A percentile compares a stretch with the other conserved stretches of the same genome.
Conservation (phyloP, 2,113 vertebrate species). For the Chloropsis hardwickii region DNA sequence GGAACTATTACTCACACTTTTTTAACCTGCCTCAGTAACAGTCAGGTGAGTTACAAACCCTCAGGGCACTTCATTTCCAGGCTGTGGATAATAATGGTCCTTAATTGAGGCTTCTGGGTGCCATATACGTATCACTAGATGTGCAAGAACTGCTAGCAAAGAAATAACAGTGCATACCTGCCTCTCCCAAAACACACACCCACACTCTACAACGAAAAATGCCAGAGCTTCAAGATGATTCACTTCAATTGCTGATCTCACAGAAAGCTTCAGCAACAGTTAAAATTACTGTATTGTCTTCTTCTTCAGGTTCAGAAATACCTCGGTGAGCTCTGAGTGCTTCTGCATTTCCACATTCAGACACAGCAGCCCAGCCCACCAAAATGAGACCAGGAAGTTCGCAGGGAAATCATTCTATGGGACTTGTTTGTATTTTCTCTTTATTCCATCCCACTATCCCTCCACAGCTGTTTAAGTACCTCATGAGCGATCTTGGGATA, state of each 20-base stretch:
- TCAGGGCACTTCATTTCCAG: background rate
- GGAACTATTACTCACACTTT: background rate
- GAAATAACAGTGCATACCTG: background rate
- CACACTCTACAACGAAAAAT: background rate
- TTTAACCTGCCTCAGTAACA: background rate
- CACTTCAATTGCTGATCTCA: background rate
- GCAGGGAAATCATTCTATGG: background rate
- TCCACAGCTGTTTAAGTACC: background rate
- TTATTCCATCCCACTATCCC: background rate
- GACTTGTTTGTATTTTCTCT: background rate
- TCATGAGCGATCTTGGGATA: accelerated
- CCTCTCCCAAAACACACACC: background rate
- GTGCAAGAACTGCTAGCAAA: background rate
- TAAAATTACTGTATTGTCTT: background rate
- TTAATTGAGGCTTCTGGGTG: background rate
- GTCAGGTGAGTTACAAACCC: background rate
- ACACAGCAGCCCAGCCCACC: background rate
- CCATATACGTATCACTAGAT: accelerated
- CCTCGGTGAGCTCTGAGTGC: accelerated
- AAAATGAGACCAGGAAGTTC: background rate
- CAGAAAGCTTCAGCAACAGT: background rate
- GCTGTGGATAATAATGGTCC: background rate
- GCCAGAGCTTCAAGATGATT: background rate
- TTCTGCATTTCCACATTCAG: background rate
- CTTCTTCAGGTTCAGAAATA: background rate